Conservation (phyloP, 2,113 vertebrate species). For the Epinephelus fuscoguttatus region DNA sequence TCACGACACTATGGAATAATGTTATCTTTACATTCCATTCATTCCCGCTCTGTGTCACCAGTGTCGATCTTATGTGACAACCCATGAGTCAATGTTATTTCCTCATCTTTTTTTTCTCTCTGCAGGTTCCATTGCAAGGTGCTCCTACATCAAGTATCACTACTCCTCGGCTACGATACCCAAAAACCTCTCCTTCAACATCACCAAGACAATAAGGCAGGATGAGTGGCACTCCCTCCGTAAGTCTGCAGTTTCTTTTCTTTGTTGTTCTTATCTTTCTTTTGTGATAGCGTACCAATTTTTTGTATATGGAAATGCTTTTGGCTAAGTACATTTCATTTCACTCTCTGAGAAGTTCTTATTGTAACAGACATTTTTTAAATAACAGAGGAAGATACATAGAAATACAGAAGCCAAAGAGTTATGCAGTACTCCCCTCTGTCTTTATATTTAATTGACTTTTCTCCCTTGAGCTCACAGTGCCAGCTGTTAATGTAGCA, state of each 20-base stretch:
- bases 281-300: not conserved
- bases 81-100: not conserved
- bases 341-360: not conserved
- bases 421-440: not conserved
- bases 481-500: constrained; percentile 18
- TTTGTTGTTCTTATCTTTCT: not conserved
- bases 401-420: not conserved
- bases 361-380: not conserved
- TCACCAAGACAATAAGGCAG: constrained; percentile 98
- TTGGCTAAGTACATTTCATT: not conserved
- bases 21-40: constrained; percentile 9
- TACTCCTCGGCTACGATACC: constrained; percentile 97
- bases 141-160: constrained; percentile 98
- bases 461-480: constrained; percentile 21
- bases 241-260: constrained; percentile 84
- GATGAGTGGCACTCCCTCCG: constrained; percentile 98
- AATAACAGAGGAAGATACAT: not conserved
- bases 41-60: not conserved
- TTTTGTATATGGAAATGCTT: not conserved
- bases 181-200: constrained; percentile 98
- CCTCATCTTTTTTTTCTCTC: constrained; percentile 28
- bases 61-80: constrained; percentile 9
- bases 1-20: constrained; percentile 13
- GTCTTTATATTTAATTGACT: constrained; percentile 29
- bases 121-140: constrained; percentile 88